Evolutionary conservation across 2,113 vertebrate species (phyloP).

Genomic region (Calyptomena viridis): DNA sequence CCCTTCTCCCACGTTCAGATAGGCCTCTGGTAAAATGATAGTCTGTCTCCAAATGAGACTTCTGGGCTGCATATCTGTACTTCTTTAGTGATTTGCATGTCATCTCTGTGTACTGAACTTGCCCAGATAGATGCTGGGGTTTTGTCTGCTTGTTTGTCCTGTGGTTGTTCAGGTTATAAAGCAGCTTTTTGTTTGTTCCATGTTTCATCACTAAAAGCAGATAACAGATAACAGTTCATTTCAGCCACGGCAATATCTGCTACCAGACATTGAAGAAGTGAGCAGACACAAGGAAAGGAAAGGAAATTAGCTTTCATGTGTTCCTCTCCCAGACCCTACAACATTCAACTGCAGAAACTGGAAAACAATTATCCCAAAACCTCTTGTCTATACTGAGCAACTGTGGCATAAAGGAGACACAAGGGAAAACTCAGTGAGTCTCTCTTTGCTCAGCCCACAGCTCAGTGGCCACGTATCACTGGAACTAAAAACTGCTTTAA

Average conservation of each 20-base stretch:
- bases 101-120: background rate
- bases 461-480: background rate
- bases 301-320: background rate
- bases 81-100: constrained; percentile 18
- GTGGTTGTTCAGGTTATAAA: background rate
- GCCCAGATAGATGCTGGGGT: background rate
- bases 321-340: background rate
- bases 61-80: constrained; percentile 1
- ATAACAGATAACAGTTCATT: background rate
- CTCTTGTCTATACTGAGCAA: background rate
- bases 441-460: background rate
- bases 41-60: constrained; percentile 23
- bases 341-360: background rate
- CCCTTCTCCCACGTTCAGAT: constrained; percentile 11
- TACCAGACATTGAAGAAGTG: background rate
- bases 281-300: constrained; percentile 38
- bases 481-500: background rate
- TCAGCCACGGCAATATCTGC: background rate
- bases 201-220: background rate
- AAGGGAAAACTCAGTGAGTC: background rate
- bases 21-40: background rate
- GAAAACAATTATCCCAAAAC: background rate
- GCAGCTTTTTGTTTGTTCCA: constrained; percentile 3
- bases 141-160: constrained; percentile 3
- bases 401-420: background rate